These are phyloP conservation scores for Nycticorax nycticorax DNA, from an alignment of 2,113 vertebrate species.

Conservation along the genomic window DNA sequence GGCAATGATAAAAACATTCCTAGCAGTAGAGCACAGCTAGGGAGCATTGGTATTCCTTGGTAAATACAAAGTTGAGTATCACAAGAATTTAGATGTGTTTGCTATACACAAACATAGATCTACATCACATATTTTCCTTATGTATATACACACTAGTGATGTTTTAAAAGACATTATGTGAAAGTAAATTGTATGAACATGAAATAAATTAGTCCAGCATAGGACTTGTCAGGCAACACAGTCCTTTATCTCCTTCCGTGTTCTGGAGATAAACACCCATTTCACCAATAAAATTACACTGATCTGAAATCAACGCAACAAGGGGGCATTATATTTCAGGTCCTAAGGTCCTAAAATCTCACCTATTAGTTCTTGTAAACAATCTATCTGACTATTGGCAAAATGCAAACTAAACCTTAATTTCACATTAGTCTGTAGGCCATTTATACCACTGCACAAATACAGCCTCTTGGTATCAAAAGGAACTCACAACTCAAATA, in stretches of 20 bases:
- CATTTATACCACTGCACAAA: neutral
- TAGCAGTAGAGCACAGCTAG: neutral
- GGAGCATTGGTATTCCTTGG: neutral
- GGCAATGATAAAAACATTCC: neutral
- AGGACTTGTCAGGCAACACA: neutral
- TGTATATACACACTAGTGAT: neutral
- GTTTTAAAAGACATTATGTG: neutral
- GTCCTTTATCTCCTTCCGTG: neutral
- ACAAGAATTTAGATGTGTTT: neutral
- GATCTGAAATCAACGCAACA: neutral
- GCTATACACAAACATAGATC: neutral
- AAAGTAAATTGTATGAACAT: neutral
- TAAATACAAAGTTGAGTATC: neutral
- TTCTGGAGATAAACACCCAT: neutral
- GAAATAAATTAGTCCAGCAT: neutral
- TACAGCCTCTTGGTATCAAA: neutral
- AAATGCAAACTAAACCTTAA: neutral
- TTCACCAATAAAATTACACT: neutral
- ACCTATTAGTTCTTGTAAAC: neutral
- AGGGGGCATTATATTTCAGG: neutral
- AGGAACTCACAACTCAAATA: neutral
- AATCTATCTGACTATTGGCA: neutral
- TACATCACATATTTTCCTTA: neutral
- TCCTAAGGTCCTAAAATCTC: neutral
- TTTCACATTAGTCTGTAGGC: neutral